phyloP scores from a whole-genome alignment of 2,888 invertebrate genomes.

The Isoperla grammatica region DNA sequence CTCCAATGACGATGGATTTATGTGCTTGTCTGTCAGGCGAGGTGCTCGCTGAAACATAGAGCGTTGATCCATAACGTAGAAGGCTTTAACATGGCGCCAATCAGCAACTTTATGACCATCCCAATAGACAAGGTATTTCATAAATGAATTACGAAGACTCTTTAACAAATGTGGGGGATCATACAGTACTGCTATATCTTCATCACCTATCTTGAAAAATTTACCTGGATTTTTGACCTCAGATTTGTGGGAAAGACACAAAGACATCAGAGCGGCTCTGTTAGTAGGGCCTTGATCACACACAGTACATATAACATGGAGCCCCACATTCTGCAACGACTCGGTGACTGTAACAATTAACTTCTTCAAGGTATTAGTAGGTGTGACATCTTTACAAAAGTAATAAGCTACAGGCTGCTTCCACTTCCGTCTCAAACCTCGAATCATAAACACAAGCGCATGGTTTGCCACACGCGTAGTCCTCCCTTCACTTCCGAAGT shows the following conservation, averaged over 20 bases:
- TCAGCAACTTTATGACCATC: too few species aligned
- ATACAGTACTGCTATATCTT: slow-evolving; percentile 18
- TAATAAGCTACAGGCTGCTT: too few species aligned
- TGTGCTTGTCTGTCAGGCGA: background rate
- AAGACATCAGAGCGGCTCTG: background rate
- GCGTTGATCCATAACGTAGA: background rate
- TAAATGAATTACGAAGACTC: slow-evolving; percentile 15
- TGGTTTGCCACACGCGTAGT: slow-evolving; percentile 17
- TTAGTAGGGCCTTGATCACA: slow-evolving; percentile 20
- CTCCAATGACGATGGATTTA: background rate
- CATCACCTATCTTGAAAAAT: background rate
- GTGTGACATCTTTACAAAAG: too few species aligned
- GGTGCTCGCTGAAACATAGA: background rate
- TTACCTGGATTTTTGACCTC: background rate
- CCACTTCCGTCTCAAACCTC: slow-evolving; percentile 19
- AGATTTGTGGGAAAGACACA: background rate
- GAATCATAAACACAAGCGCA: slow-evolving; percentile 24
- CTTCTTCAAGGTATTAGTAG: too few species aligned
- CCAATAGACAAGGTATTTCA: background rate
- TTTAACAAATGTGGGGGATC: slow-evolving; percentile 22
- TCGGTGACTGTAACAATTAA: background rate
- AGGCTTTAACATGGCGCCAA: background rate
- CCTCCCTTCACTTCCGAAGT: slow-evolving; percentile 17
- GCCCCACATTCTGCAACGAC: slow-evolving; percentile 2
- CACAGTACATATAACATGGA: slow-evolving; percentile 16